Conservation (phyloP, 2,113 vertebrate genomes). For the Macrotis lagotis region DNA sequence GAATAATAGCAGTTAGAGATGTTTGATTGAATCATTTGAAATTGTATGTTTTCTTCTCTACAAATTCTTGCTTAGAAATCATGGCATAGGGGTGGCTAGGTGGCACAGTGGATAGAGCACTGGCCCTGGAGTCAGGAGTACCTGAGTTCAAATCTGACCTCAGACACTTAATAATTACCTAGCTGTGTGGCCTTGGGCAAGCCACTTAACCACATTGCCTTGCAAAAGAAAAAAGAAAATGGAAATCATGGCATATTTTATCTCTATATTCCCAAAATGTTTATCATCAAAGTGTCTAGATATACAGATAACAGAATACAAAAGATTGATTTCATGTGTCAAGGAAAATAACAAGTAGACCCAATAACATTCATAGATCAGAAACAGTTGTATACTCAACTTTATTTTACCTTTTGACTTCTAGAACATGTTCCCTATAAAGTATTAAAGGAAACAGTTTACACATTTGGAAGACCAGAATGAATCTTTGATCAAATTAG, state of each 20-base stretch:
- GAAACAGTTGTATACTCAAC: background rate
- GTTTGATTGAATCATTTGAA: constrained; percentile 10
- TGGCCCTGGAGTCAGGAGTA: no score
- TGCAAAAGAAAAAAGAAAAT: no score
- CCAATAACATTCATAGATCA: background rate
- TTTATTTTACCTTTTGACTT: background rate
- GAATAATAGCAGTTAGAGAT: background rate
- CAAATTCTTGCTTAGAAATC: background rate
- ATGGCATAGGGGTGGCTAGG: no score
- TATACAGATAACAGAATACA: background rate
- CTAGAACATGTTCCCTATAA: background rate
- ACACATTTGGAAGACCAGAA: background rate
- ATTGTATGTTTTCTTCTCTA: background rate
- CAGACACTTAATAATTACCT: no score
- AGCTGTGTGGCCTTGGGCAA: no score
- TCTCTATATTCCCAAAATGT: background rate
- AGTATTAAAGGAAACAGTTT: background rate
- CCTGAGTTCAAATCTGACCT: no score
- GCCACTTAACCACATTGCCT: no score
- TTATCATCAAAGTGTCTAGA: background rate
- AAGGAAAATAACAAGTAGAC: background rate
- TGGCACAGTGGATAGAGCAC: no score
- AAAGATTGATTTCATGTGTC: background rate
- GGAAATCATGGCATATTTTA: background rate
- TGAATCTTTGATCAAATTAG: background rate